Percentiles rank a stretch among this genome's conserved stretches.
Conservation (phyloP, 2,113 vertebrate genomes). For the Euleptes europaea region DNA sequence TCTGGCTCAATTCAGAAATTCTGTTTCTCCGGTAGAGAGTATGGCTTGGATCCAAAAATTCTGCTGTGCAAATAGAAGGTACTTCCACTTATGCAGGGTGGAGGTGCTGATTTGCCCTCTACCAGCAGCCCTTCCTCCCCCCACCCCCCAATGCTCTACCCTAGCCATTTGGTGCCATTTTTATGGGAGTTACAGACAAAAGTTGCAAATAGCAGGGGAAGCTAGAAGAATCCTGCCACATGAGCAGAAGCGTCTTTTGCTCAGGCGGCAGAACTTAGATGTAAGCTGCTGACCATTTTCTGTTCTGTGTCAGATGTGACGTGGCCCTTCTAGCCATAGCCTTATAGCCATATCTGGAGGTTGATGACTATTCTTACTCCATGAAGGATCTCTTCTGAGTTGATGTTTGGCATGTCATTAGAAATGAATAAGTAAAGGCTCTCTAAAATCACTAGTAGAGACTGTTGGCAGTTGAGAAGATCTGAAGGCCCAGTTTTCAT, state of each 20-base stretch:
- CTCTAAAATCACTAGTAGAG: background rate
- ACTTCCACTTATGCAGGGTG: background rate
- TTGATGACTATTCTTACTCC: background rate
- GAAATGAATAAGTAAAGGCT: background rate
- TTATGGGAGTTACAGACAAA: too few relatives aligned
- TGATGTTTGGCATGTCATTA: background rate
- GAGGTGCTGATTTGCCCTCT: background rate
- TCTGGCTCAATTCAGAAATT: conserved; percentile 37
- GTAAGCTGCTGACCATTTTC: background rate
- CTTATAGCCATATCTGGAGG: background rate
- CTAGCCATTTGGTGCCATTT: background rate
- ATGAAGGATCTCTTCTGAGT: background rate
- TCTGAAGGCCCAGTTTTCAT: background rate
- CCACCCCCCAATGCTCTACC: too few relatives aligned
- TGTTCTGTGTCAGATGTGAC: background rate
- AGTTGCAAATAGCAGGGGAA: background rate
- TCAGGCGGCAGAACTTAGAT: background rate
- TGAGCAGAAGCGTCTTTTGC: background rate
- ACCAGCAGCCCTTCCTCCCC: background rate
- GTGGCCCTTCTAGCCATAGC: background rate
- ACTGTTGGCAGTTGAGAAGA: background rate
- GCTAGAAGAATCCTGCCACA: background rate
- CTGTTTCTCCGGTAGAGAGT: conserved; percentile 25
- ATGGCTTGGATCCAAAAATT: background rate
- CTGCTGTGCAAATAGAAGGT: background rate